phyloP scores from a whole-genome alignment of 2,113 vertebrate species.

The Callocephalon fimbriatum region DNA sequence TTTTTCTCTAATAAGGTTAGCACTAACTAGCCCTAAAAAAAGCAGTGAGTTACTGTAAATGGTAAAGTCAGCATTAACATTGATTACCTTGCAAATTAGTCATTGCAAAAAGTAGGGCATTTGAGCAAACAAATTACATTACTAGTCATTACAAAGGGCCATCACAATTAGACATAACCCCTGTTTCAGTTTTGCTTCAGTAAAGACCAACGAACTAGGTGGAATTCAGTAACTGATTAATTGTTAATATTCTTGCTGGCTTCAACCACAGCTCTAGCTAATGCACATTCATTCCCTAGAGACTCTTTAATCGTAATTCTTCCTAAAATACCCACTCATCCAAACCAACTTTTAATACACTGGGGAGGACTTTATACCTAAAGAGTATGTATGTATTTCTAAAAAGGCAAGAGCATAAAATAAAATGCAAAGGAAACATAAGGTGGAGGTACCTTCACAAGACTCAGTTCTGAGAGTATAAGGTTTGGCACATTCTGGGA shows the following conservation, averaged over 20 bases:
- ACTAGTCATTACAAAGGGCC: slow-evolving; percentile 4
- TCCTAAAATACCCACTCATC: not conserved
- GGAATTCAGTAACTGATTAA: not conserved
- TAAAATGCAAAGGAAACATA: not conserved
- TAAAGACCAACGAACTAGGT: not conserved
- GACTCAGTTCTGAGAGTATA: not conserved
- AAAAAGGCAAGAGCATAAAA: not conserved
- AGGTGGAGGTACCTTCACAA: not conserved
- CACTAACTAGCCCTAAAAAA: slow-evolving; percentile 53
- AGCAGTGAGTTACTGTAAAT: slow-evolving; percentile 48
- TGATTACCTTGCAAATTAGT: slow-evolving; percentile 64
- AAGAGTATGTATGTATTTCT: not conserved
- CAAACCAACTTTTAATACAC: not conserved
- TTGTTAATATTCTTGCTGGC: not conserved
- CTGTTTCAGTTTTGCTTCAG: not conserved
- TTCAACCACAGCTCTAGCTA: not conserved
- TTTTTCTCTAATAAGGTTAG: slow-evolving; percentile 23
- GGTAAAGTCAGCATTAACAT: slow-evolving; percentile 58
- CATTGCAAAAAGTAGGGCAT: slow-evolving; percentile 28
- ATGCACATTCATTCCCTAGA: not conserved
- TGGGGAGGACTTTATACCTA: not conserved
- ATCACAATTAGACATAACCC: not conserved
- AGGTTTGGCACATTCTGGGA: not conserved
- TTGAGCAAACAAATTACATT: slow-evolving; percentile 57
- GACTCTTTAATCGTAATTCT: not conserved